phyloP scores from a whole-genome alignment of 2,797 vertebrate genomes.

The Cynopterus sphinx region DNA sequence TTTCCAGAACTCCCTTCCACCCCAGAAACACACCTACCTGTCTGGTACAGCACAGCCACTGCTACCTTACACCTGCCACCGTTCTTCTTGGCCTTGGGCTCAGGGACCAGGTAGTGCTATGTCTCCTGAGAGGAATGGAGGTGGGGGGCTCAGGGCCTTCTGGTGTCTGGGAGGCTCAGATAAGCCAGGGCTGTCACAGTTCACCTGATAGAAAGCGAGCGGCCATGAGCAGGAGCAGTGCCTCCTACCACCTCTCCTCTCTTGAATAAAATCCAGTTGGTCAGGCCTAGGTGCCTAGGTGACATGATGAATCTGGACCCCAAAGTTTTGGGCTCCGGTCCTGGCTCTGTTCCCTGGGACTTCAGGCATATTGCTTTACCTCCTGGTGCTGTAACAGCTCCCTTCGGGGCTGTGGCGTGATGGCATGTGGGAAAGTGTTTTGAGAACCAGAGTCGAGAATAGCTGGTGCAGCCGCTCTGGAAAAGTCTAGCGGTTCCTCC shows the following conservation, averaged over 20 bases:
- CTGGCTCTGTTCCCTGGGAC: neutral
- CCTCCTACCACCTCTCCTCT: neutral
- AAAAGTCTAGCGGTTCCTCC: conserved; percentile 34
- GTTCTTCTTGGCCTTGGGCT: neutral
- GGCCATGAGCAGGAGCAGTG: accelerated
- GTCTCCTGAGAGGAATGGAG: neutral
- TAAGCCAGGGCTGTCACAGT: neutral
- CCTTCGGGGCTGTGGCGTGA: neutral
- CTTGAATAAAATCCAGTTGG: neutral
- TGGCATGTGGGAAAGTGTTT: neutral
- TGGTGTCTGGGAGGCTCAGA: neutral
- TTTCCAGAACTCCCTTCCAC: neutral
- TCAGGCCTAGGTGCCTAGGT: neutral
- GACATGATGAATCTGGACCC: neutral
- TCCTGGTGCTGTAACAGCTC: neutral
- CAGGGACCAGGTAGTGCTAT: neutral
- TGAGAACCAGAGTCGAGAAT: conserved; percentile 38
- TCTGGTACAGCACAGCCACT: neutral
- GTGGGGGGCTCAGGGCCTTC: neutral
- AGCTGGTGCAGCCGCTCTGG: neutral
- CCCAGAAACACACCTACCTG: neutral
- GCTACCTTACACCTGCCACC: neutral
- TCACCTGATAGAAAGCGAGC: neutral
- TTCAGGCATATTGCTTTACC: neutral
- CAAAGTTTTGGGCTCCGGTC: neutral